Conservation (phyloP, 2,888 invertebrate species). For the Oxyteleia sp. region DNA sequence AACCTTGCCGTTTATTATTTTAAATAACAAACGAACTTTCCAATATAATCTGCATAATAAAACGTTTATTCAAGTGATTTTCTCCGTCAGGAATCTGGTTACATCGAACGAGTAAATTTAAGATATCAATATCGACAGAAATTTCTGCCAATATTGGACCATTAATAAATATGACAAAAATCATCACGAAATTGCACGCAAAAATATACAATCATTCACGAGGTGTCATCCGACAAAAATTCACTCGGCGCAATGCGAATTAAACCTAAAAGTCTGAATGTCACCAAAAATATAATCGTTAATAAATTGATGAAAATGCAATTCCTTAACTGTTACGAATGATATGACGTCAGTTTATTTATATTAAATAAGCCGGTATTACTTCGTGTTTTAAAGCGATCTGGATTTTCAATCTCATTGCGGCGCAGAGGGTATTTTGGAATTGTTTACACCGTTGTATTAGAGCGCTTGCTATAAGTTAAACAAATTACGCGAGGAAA, state of each 20-base stretch:
- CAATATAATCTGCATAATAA: conserved; percentile 16
- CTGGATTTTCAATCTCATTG: conserved; percentile 3
- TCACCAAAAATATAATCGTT: conserved; percentile 25
- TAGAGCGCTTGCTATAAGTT: conserved; percentile 20
- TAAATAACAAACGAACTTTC: not conserved
- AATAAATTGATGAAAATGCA: conserved; percentile 5
- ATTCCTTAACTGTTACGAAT: not conserved
- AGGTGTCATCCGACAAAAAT: conserved; percentile 27
- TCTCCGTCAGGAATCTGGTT: conserved; percentile 26
- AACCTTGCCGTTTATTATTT: not conserved
- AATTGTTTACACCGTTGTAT: conserved; percentile 38
- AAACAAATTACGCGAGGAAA: conserved; percentile 46
- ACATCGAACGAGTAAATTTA: conserved; percentile 23
- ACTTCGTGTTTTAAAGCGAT: not conserved
- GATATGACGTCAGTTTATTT: conserved; percentile 2
- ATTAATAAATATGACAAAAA: conserved; percentile 6
- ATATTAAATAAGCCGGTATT: not conserved
- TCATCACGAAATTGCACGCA: not conserved
- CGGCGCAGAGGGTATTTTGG: conserved; percentile 11
- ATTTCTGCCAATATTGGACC: conserved; percentile 13
- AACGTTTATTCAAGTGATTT: conserved; percentile 23
- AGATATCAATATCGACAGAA: conserved; percentile 37
- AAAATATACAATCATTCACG: conserved; percentile 12
- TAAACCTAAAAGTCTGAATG: not conserved
- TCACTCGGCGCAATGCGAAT: conserved; percentile 1